phyloP scores from a whole-genome alignment of 2,888 invertebrate species.

The Acheta domesticus region DNA sequence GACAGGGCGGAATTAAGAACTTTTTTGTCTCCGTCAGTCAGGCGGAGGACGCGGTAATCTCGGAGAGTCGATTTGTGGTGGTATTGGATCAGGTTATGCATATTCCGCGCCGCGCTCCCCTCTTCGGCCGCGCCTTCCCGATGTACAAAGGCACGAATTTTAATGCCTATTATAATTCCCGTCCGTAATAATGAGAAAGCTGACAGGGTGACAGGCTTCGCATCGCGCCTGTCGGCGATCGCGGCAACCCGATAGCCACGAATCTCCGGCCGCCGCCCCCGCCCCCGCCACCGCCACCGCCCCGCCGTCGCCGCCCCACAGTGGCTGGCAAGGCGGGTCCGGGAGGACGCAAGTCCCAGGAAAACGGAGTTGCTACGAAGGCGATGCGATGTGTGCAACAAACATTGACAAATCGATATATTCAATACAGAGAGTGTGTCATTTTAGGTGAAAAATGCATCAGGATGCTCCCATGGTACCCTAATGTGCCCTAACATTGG shows the following conservation, averaged over 20 bases:
- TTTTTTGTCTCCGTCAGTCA: neutral
- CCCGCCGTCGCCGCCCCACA: neutral
- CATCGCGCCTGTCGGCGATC: neutral
- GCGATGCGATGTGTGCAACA: no score
- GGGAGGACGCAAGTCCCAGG: no score
- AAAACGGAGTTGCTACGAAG: no score
- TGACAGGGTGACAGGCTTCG: constrained; percentile 11
- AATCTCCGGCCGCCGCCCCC: neutral
- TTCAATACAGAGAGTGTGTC: no score
- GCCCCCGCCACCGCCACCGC: neutral
- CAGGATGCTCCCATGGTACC: no score
- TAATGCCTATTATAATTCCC: constrained; percentile 18
- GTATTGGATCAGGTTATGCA: neutral
- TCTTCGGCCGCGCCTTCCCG: neutral
- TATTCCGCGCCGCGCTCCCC: neutral
- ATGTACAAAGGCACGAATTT: constrained; percentile 10
- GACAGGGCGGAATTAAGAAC: neutral
- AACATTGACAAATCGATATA: no score
- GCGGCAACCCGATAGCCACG: constrained; percentile 1
- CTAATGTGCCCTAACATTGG: no score
- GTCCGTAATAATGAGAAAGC: constrained; percentile 18
- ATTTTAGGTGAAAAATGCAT: no score
- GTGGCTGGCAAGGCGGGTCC: neutral
- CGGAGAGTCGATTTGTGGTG: neutral
- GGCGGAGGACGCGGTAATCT: neutral